These are phyloP conservation scores for Erinaceus europaeus DNA, from an alignment of 2,113 vertebrate species.

Conservation along the genomic window DNA sequence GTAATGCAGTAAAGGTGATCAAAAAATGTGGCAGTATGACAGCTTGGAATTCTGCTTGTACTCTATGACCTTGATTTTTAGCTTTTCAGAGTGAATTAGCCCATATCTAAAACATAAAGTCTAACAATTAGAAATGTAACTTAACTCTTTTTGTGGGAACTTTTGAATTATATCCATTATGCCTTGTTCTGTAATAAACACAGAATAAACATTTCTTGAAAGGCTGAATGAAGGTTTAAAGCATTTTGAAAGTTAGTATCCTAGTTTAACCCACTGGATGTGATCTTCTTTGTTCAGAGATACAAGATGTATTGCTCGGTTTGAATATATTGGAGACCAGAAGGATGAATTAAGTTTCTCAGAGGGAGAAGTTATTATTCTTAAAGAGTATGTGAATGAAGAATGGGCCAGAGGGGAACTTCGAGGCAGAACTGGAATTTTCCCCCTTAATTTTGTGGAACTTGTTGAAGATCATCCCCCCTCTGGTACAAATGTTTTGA, in stretches of 20 bases:
- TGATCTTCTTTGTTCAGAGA: conserved; percentile 82
- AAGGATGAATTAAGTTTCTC: conserved; percentile 92
- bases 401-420: conserved; percentile 94
- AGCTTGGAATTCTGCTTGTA: background rate
- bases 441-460: conserved; percentile 95
- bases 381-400: conserved; percentile 89
- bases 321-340: conserved; percentile 93
- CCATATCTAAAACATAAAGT: background rate
- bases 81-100: background rate
- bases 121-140: background rate
- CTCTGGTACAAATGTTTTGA: conserved; percentile 56
- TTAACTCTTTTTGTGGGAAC: background rate
- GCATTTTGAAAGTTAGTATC: background rate
- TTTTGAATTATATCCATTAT: background rate
- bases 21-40: background rate
- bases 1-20: background rate
- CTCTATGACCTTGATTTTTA: background rate
- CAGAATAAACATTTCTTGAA: conserved; percentile 25
- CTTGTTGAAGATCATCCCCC: conserved; percentile 88
- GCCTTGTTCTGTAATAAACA: background rate
- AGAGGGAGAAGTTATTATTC: conserved; percentile 91
- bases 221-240: background rate
- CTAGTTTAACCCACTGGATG: conserved; percentile 22
- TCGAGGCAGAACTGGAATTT: conserved; percentile 84
- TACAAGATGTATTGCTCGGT: conserved; percentile 90